phyloP scores from a whole-genome alignment of 2,113 vertebrate genomes.

The Callaeas wilsoni region DNA sequence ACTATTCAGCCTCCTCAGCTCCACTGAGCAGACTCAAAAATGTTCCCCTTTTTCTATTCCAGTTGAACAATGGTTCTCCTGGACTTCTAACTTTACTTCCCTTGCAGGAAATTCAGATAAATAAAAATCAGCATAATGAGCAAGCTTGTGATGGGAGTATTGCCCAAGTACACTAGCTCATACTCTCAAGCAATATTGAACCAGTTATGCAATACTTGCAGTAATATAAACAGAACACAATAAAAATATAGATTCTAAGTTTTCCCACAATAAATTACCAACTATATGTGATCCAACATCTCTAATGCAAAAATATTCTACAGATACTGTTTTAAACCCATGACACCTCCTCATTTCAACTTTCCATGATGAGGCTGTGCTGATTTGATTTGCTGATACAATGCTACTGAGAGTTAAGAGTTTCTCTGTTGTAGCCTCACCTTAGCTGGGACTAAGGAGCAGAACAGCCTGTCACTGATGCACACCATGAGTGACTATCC shows the following conservation, averaged over 20 bases:
- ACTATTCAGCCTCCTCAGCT: background rate
- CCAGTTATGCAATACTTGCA: background rate
- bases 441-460: background rate
- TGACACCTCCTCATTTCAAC: background rate
- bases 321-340: background rate
- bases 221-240: background rate
- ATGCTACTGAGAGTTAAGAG: background rate
- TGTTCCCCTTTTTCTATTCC: background rate
- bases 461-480: background rate
- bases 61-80: background rate
- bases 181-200: background rate
- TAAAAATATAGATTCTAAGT: background rate
- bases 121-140: background rate
- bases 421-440: background rate
- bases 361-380: background rate
- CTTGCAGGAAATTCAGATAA: background rate
- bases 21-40: background rate
- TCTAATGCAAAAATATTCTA: background rate
- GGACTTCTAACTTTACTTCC: background rate
- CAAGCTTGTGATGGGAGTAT: background rate
- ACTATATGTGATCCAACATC: background rate
- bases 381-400: background rate
- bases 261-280: background rate
- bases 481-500: rapidly evolving
- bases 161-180: background rate